Percentiles rank a stretch among this genome's conserved stretches.
Conservation (phyloP, 2,113 vertebrate species). For the Regulus satrapa region DNA sequence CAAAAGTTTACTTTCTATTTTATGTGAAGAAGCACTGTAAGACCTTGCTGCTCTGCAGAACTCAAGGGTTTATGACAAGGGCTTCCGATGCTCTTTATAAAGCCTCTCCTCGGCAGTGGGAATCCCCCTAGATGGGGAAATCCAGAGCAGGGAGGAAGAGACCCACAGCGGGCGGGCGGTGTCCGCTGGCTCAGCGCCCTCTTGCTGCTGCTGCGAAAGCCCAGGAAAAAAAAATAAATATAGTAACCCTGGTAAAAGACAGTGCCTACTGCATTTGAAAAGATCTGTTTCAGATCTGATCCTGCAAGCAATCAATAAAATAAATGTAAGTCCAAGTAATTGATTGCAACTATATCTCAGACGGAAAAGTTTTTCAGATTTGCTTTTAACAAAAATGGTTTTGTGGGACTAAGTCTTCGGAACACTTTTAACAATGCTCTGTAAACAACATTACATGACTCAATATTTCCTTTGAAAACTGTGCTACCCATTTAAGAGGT, state of each 20-base stretch:
- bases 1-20: not conserved
- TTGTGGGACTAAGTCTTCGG: not conserved
- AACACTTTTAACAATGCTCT: not conserved
- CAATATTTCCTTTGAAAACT: not conserved
- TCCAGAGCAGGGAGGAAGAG: not conserved
- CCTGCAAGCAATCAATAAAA: not conserved
- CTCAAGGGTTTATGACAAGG: not conserved
- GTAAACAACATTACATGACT: not conserved
- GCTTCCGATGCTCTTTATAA: not conserved
- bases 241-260: accelerated
- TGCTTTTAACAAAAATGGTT: not conserved
- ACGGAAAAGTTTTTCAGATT: not conserved
- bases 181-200: slow-evolving; percentile 3
- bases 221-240: not conserved
- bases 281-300: not conserved
- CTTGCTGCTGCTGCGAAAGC: not conserved
- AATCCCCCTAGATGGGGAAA: slow-evolving; percentile 27
- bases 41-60: not conserved
- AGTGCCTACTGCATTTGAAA: not conserved
- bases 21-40: not conserved
- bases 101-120: not conserved
- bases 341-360: not conserved
- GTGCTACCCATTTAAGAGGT: not conserved
- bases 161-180: accelerated
- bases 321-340: not conserved